phyloP scores from a whole-genome alignment of 1,140 invertebrate species.

The Atopsyche davidsoni region DNA sequence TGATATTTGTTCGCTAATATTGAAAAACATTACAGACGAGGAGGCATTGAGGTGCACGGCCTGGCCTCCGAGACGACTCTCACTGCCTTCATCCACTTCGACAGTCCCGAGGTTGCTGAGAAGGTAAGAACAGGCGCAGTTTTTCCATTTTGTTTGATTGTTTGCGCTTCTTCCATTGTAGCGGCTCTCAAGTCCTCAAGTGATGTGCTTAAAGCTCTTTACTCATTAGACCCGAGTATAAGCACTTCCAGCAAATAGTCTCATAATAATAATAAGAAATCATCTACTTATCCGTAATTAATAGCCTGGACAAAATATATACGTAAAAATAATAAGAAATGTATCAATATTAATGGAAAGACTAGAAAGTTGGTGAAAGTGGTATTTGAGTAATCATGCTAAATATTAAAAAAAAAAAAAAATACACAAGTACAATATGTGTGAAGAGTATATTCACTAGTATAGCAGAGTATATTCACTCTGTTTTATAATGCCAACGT shows the following conservation, averaged over 20 bases:
- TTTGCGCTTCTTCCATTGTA: too few relatives aligned
- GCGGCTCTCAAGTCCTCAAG: too few relatives aligned
- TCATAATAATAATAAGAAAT: neutral
- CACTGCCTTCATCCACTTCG: constrained; percentile 15
- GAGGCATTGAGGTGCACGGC: constrained; percentile 11
- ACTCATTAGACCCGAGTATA: neutral
- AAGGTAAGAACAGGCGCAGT: constrained; percentile 1
- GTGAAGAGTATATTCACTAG: too few relatives aligned
- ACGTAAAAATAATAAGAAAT: too few relatives aligned
- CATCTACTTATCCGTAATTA: neutral
- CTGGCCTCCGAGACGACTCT: constrained; percentile 8
- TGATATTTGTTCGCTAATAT: neutral
- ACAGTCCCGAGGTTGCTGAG: constrained; percentile 8
- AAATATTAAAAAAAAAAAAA: too few relatives aligned
- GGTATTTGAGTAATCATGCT: too few relatives aligned
- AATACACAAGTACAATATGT: too few relatives aligned
- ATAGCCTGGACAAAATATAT: neutral
- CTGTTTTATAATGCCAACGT: too few relatives aligned
- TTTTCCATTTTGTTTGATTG: neutral
- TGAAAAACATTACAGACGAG: constrained; percentile 14
- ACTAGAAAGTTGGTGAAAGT: too few relatives aligned
- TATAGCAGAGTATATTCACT: too few relatives aligned
- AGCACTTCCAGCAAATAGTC: neutral
- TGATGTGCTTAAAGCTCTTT: too few relatives aligned
- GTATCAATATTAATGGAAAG: too few relatives aligned